Conservation (phyloP, 1,140 invertebrate genomes). For the Musca vetustissima region DNA sequence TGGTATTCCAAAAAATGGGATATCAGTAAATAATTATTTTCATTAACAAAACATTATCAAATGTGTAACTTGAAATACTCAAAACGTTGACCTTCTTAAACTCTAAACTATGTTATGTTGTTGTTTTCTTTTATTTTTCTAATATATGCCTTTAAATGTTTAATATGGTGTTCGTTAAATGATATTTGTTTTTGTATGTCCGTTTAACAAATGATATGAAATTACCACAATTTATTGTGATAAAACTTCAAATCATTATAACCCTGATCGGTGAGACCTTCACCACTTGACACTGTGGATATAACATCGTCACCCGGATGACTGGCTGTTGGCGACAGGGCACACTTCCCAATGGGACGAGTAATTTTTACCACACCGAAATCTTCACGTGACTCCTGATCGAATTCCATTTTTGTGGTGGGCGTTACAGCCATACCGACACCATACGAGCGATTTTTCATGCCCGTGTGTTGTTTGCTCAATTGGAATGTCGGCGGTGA, state of each 20-base stretch:
- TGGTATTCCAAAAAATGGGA: too few relatives aligned
- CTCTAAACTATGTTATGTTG: neutral
- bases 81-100: neutral
- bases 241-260: conserved; percentile 67
- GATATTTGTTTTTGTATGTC: neutral
- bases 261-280: conserved; percentile 61
- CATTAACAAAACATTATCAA: too few relatives aligned
- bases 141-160: neutral
- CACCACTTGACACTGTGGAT: conserved; percentile 37
- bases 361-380: conserved; percentile 53
- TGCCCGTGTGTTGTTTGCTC: conserved; percentile 53
- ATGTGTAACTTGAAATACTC: too few relatives aligned
- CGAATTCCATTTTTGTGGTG: conserved; percentile 52
- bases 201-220: neutral
- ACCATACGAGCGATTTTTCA: conserved; percentile 53
- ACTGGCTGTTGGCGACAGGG: conserved; percentile 34
- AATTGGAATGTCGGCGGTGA: conserved; percentile 42
- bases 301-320: conserved; percentile 38
- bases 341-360: conserved; percentile 44
- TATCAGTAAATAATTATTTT: too few relatives aligned
- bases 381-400: conserved; percentile 48
- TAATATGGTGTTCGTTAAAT: too few relatives aligned
- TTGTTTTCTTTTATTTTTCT: neutral
- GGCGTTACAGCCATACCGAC: conserved; percentile 52
- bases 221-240: conserved; percentile 66